A percentile compares a stretch with the other conserved stretches of the same genome.
Conservation (phyloP, 2,797 vertebrate species). For the Eurystomus glaucurus region DNA sequence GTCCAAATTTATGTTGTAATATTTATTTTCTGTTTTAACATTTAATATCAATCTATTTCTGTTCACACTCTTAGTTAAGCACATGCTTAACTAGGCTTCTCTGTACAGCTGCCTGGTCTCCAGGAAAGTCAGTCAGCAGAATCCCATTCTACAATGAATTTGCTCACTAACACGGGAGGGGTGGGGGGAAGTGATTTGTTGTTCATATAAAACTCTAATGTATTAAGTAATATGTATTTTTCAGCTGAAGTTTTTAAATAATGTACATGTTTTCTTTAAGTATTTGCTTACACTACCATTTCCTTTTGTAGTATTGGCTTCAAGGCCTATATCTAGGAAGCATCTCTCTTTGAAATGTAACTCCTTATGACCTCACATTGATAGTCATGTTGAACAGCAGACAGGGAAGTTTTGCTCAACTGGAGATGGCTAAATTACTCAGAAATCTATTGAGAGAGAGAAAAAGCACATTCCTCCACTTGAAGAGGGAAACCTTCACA, state of each 20-base stretch:
- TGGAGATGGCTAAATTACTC: background rate
- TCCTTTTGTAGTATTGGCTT: background rate
- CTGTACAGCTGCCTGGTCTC: background rate
- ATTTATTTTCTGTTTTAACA: background rate
- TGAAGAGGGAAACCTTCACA: background rate
- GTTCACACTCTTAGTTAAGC: background rate
- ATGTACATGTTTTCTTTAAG: background rate
- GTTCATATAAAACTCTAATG: background rate
- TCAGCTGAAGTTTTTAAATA: background rate
- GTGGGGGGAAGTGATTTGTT: fast-evolving
- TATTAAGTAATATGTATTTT: background rate
- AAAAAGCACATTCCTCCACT: background rate
- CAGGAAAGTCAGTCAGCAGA: background rate
- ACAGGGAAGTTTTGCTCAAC: background rate
- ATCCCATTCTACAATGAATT: background rate
- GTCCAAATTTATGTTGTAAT: background rate
- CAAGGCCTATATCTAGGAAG: background rate
- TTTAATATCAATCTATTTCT: background rate
- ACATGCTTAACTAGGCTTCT: background rate
- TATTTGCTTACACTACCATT: background rate
- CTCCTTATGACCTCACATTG: background rate
- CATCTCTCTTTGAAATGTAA: background rate
- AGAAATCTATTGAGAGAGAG: background rate
- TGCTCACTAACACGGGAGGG: background rate
- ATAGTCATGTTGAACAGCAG: background rate